phyloP scores from a whole-genome alignment of 2,113 vertebrate species.

The Sinocyclocheilus rhinocerous region DNA sequence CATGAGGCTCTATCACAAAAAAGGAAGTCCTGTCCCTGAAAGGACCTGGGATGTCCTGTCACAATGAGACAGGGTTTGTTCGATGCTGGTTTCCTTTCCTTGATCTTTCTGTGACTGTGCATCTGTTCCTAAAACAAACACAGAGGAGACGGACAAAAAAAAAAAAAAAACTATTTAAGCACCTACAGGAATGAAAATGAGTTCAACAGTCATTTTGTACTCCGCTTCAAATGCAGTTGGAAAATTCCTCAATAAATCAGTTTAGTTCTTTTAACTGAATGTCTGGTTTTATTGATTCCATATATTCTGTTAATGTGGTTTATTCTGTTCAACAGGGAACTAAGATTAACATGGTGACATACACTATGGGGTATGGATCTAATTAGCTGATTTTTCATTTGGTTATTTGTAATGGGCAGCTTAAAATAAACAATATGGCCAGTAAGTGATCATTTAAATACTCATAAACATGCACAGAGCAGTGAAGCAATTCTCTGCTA shows the following conservation, averaged over 20 bases:
- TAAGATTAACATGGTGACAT: background rate
- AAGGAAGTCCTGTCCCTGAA: constrained; percentile 13
- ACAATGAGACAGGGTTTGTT: constrained; percentile 29
- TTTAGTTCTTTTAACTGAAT: constrained; percentile 17
- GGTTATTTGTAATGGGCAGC: background rate
- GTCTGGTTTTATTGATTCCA: background rate
- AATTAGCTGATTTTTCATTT: background rate
- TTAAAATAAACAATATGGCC: background rate
- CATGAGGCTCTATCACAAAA: constrained; percentile 5
- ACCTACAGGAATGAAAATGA: background rate
- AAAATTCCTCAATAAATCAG: constrained; percentile 36
- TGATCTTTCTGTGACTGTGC: constrained; percentile 19
- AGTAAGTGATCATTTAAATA: background rate
- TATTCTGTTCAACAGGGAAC: background rate
- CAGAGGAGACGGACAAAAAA: background rate
- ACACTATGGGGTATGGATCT: background rate
- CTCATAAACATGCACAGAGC: background rate
- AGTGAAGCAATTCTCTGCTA: background rate
- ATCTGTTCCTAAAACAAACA: constrained; percentile 15
- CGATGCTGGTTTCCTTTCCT: background rate
- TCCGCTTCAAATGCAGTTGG: background rate
- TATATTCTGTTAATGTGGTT: background rate
- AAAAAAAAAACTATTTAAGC: background rate
- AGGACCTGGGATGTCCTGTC: background rate
- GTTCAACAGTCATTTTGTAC: constrained; percentile 1